phyloP scores from a whole-genome alignment of 2,113 vertebrate species.

The Columbina picui region DNA sequence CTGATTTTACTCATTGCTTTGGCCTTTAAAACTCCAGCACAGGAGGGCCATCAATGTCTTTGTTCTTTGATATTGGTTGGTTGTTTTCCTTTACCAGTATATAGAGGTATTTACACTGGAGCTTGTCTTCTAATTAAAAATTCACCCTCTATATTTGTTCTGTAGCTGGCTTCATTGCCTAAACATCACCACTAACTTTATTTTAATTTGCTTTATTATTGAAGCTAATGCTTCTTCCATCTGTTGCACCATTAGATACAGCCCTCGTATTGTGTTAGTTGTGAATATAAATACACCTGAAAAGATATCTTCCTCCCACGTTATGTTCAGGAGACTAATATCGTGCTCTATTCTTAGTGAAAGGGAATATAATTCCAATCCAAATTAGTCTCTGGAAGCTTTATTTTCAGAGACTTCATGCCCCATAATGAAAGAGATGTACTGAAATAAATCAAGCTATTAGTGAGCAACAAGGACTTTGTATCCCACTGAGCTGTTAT shows the following conservation, averaged over 20 bases:
- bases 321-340: neutral
- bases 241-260: neutral
- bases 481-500: neutral
- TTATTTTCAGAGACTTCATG: neutral
- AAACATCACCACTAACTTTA: neutral
- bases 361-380: neutral
- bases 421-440: neutral
- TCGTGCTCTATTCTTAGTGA: neutral
- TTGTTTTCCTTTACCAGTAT: neutral
- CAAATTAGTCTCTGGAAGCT: slow-evolving; percentile 6
- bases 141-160: neutral
- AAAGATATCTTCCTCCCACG: neutral
- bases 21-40: neutral
- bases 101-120: neutral
- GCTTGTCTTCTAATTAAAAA: neutral
- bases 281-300: neutral
- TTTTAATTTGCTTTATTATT: neutral
- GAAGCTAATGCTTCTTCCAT: neutral
- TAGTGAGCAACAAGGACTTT: neutral
- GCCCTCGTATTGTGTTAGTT: neutral
- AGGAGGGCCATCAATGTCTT: neutral
- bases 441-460: slow-evolving; percentile 14
- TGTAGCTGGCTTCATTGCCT: neutral
- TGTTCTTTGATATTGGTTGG: neutral
- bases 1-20: neutral